These are phyloP conservation scores for Camelus bactrianus DNA, from an alignment of 2,113 vertebrate species.

Conservation along the genomic window DNA sequence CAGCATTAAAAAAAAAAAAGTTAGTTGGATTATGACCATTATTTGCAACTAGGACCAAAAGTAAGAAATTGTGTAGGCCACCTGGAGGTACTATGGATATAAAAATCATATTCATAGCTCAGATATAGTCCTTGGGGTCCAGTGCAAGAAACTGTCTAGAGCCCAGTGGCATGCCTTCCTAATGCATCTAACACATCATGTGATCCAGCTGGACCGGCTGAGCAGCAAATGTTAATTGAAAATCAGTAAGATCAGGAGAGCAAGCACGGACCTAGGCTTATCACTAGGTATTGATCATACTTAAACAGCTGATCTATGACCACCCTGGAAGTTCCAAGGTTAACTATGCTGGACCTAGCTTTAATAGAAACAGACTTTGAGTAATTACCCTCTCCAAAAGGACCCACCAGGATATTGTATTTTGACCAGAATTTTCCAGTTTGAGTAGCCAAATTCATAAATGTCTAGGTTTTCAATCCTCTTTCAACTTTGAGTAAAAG, in stretches of 20 bases:
- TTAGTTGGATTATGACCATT: not conserved
- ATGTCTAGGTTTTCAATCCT: constrained; percentile 4
- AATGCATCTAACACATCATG: not conserved
- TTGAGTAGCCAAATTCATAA: not conserved
- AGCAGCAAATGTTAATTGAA: not conserved
- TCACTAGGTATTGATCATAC: not conserved
- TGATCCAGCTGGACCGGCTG: not conserved
- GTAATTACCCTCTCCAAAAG: not conserved
- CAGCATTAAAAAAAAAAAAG: not conserved
- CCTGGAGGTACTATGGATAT: not conserved
- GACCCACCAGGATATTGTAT: not conserved
- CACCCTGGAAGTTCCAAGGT: not conserved
- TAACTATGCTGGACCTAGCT: not conserved
- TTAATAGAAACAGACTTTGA: not conserved
- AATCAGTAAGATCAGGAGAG: not conserved
- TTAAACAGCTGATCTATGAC: not conserved
- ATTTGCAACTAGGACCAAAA: not conserved
- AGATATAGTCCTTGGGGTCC: not conserved
- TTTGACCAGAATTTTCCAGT: constrained; percentile 11
- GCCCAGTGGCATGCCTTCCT: not conserved
- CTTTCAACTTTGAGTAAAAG: not conserved
- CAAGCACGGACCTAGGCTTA: constrained; percentile 21
- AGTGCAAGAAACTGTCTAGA: not conserved
- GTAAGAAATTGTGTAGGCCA: not conserved
- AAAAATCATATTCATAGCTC: not conserved